Percentiles rank a stretch among this genome's conserved stretches.
These are phyloP conservation scores for Myathropa florea DNA, from an alignment of 2,888 invertebrate genomes.

Conservation along the genomic window DNA sequence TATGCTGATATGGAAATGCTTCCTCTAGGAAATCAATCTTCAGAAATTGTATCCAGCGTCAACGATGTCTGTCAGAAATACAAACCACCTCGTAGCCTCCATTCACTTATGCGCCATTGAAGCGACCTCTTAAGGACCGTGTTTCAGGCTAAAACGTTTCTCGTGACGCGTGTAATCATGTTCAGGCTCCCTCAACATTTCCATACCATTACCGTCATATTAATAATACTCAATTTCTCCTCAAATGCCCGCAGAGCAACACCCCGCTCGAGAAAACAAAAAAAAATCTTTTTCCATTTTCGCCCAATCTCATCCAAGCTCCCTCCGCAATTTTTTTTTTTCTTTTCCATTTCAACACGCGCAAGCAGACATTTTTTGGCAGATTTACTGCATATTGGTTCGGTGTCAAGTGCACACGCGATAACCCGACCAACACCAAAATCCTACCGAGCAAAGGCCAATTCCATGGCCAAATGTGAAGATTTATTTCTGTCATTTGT, in stretches of 20 bases:
- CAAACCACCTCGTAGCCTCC: no score
- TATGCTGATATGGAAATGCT: no score
- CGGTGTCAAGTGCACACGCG: constrained; percentile 78
- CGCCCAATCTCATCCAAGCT: constrained; percentile 1
- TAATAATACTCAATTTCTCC: constrained; percentile 28
- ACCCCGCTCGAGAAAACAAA: not conserved
- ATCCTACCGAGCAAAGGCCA: constrained; percentile 30
- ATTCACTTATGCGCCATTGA: no score
- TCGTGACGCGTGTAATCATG: not conserved
- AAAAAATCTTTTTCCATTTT: constrained; percentile 2
- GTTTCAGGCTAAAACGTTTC: not conserved
- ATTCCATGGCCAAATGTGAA: constrained; percentile 68
- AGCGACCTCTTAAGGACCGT: no score
- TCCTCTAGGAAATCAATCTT: no score
- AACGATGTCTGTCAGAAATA: no score
- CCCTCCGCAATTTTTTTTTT: not conserved
- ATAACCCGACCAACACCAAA: constrained; percentile 56
- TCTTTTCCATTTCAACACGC: constrained; percentile 23
- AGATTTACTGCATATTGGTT: constrained; percentile 81
- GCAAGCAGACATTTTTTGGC: constrained; percentile 73
- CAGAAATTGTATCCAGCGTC: no score
- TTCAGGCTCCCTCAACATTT: not conserved
- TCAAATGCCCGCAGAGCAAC: not conserved
- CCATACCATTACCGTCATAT: constrained; percentile 11
- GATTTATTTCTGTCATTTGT: constrained; percentile 79